Evolutionary conservation across 2,113 vertebrate species (phyloP).

Genomic region (Emydura subglobosa): DNA sequence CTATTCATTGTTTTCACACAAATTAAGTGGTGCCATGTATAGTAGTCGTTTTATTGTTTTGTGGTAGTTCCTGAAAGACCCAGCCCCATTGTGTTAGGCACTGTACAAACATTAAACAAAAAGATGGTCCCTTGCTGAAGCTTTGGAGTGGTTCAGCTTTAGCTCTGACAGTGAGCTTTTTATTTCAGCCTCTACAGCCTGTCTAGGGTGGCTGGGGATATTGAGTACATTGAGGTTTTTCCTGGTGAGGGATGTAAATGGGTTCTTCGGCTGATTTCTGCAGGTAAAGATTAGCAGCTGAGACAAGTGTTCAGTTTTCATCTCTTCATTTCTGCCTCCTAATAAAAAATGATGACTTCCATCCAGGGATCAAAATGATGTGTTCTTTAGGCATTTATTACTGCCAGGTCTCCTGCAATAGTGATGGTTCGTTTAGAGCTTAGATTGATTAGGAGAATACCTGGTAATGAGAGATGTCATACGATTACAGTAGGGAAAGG

Average conservation of each 20-base stretch:
- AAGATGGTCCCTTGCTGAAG: neutral
- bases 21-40: neutral
- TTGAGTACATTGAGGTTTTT: neutral
- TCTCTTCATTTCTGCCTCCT: constrained; percentile 47
- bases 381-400: constrained; percentile 34
- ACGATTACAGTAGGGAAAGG: neutral
- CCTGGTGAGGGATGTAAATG: neutral
- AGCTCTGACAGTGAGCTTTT: neutral
- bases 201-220: neutral
- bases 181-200: neutral
- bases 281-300: constrained; percentile 46
- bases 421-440: constrained; percentile 5
- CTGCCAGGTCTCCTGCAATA: neutral
- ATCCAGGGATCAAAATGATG: constrained; percentile 51
- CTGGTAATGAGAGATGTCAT: neutral
- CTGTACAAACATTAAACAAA: neutral
- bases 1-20: neutral
- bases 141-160: neutral
- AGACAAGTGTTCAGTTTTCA: constrained; percentile 37
- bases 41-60: neutral
- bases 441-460: neutral
- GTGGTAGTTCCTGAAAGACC: neutral
- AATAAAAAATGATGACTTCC: constrained; percentile 53
- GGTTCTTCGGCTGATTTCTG: constrained; percentile 19
- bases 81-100: neutral